Conservation (phyloP, 1,140 invertebrate genomes). For the Drosophila persimilis region DNA sequence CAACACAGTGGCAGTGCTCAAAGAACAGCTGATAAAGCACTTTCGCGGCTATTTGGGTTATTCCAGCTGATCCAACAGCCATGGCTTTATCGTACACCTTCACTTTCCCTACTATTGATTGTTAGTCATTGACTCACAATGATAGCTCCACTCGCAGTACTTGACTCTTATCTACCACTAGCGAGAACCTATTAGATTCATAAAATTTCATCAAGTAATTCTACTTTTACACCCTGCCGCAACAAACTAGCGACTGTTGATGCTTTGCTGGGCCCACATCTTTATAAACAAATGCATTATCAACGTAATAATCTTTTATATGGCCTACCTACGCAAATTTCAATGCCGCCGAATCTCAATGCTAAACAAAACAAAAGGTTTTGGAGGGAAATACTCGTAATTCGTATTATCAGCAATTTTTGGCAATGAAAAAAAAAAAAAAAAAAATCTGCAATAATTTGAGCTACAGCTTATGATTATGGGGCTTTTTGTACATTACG, state of each 20-base stretch:
- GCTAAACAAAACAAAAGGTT: slow-evolving; percentile 7
- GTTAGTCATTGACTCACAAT: slow-evolving; percentile 1
- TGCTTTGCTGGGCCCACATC: slow-evolving; percentile 6
- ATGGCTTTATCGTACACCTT: slow-evolving; percentile 25
- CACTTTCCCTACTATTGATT: slow-evolving; percentile 31
- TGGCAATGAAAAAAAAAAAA: neutral
- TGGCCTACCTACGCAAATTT: slow-evolving; percentile 31
- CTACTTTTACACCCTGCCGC: slow-evolving; percentile 35
- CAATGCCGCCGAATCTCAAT: slow-evolving; percentile 43
- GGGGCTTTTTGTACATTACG: slow-evolving; percentile 6
- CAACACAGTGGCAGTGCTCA: slow-evolving; percentile 1
- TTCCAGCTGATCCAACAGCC: neutral
- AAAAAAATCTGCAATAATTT: neutral
- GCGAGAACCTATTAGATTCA: slow-evolving; percentile 34
- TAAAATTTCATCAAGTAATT: slow-evolving; percentile 37
- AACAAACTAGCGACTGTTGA: slow-evolving; percentile 15
- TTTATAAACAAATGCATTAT: slow-evolving; percentile 36
- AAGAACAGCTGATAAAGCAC: slow-evolving; percentile 23
- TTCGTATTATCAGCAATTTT: slow-evolving; percentile 41
- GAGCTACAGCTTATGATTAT: slow-evolving; percentile 1
- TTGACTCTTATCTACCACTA: slow-evolving; percentile 36
- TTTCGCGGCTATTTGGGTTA: neutral
- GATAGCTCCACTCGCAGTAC: neutral
- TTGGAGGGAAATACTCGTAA: neutral
- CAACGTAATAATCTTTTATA: slow-evolving; percentile 31